phyloP scores from a whole-genome alignment of 2,113 vertebrate genomes.

The Pontoporia blainvillei region DNA sequence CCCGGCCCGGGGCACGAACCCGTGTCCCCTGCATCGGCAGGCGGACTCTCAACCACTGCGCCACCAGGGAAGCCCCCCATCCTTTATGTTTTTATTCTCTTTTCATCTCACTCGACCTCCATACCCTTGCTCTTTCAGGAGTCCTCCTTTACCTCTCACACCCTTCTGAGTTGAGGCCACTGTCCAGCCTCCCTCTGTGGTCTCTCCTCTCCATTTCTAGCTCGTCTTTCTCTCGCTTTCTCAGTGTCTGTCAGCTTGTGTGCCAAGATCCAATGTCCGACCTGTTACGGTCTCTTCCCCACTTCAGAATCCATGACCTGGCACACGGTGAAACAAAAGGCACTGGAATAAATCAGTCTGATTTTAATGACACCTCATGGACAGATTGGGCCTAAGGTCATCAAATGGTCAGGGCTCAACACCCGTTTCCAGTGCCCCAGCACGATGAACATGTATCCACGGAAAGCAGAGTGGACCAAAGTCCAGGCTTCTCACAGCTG shows the following conservation, averaged over 20 bases:
- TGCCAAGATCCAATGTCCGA: not conserved
- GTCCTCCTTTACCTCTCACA: not conserved
- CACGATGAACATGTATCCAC: fast-evolving
- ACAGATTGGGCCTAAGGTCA: not conserved
- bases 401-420: not conserved
- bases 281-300: not conserved
- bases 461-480: not conserved
- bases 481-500: not conserved
- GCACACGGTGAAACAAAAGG: not conserved
- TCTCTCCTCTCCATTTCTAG: not conserved
- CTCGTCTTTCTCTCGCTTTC: not conserved
- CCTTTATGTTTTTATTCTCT: not conserved
- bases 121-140: not conserved
- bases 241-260: not conserved
- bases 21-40: too few relatives aligned
- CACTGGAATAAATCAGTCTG: not conserved
- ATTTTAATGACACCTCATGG: not conserved
- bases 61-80: not conserved
- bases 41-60: too few relatives aligned
- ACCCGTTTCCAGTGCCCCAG: not conserved
- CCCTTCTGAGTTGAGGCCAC: not conserved
- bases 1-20: too few relatives aligned
- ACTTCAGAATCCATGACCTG: not conserved
- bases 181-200: not conserved
- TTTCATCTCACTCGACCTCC: not conserved